Evolutionary conservation across 2,888 invertebrate genomes (phyloP), one percentile per base, ranked within the genome.

Genomic region (Synanthedon formicaeformis): DNA sequence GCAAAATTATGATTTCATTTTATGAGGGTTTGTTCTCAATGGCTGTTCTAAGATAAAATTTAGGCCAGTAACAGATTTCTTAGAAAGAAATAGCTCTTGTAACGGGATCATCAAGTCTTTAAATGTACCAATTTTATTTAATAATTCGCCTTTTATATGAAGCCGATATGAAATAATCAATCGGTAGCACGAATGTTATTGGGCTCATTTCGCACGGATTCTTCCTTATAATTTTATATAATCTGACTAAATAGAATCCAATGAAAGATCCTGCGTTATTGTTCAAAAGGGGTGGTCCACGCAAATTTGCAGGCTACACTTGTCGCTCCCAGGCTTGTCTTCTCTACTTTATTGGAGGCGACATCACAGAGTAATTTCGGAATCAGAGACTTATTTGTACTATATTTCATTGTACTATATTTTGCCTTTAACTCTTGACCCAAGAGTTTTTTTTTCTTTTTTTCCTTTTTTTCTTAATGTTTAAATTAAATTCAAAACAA

Each of bases 281-380:
- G 51, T 54, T 18, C 40, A 53, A 61, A 58, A 63, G 13, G 67
- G 71, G 70, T 69, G 69, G 71, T 66, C 70, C 57, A 53, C 52
- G 50, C 51, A 58, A 60, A 58, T 56, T 51, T 52, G 52, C 48
- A 34, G 51, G 51, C 54, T 57, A 56, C 51, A 52, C 58, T 56
- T 57, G 56, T 56, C 58, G 53, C 54, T 58, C 40, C 12, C 50
- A 55, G 58, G 55, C 27, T 51, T n/a, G n/a, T 53, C 23, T 51
- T 23, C 14, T 41, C 50, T 50, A 50, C 51, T 56, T 56, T 53
- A 54, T 55, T 57, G 54, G 51, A 40, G 40, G n/a, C 18, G 18
- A 41, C 16, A 48, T 4, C 13, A 34, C n/a, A 53, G 55, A 41
- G 34, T 55, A 55, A 50, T 27, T 13, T 13, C 16, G 14, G 12